phyloP scores from a whole-genome alignment of 2,797 vertebrate species.

The Phoxinus dragarum region DNA sequence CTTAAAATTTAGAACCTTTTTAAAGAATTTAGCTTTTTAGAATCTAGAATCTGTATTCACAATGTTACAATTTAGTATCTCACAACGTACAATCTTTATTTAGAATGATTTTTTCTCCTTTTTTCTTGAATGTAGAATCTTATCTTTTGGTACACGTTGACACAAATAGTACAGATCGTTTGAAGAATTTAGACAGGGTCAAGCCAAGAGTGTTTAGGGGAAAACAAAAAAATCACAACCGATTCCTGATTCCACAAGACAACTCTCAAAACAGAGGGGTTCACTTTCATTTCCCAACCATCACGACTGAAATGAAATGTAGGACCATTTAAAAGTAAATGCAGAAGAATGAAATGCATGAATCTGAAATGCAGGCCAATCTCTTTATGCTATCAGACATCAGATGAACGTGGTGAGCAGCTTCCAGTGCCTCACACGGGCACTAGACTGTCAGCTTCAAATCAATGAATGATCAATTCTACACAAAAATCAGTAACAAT shows the following conservation, averaged over 20 bases:
- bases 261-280: constrained; percentile 10
- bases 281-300: constrained; percentile 33
- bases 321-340: constrained; percentile 25
- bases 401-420: background rate
- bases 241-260: constrained; percentile 17
- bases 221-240: background rate
- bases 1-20: background rate
- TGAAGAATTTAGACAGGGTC: constrained; percentile 31
- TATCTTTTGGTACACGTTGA: background rate
- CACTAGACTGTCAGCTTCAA: background rate
- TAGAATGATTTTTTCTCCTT: background rate
- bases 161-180: constrained; percentile 4
- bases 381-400: constrained; percentile 49
- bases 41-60: background rate
- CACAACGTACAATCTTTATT: background rate
- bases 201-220: background rate
- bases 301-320: constrained; percentile 23
- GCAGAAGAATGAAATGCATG: constrained; percentile 35
- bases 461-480: constrained; percentile 18
- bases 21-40: background rate
- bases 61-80: background rate
- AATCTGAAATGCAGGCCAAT: constrained; percentile 50
- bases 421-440: background rate
- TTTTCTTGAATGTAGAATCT: background rate
- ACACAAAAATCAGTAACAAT: constrained; percentile 33